Conservation (phyloP, 1,140 invertebrate species). For the Alviniconcha marisindica region DNA sequence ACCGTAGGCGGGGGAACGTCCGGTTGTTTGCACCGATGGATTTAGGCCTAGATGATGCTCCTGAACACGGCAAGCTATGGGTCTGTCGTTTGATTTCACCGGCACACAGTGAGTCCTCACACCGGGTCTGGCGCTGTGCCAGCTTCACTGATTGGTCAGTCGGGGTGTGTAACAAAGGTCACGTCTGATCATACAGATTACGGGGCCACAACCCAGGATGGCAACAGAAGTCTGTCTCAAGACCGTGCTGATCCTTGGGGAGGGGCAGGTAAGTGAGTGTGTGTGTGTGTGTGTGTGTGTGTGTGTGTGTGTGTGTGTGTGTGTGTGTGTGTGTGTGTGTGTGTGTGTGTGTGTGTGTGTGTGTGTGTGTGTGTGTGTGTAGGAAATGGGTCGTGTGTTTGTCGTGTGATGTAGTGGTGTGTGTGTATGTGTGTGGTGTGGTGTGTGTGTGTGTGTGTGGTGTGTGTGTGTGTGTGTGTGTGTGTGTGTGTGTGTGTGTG, state of each 20-base stretch:
- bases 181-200: conserved; percentile 25
- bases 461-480: not conserved
- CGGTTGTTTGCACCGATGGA: not conserved
- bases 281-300: conserved; percentile 7
- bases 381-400: too few relatives aligned
- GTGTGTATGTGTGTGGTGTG: not conserved
- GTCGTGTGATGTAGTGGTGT: conserved; percentile 12
- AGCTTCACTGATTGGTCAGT: too few relatives aligned
- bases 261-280: conserved; percentile 10
- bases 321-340: conserved; percentile 6
- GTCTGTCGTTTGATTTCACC: not conserved
- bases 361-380: conserved; percentile 4
- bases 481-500: not conserved
- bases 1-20: not conserved
- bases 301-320: conserved; percentile 15
- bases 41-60: not conserved
- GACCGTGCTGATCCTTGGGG: conserved; percentile 28
- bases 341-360: conserved; percentile 5
- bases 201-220: conserved; percentile 22
- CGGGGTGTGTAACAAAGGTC: too few relatives aligned
- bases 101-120: too few relatives aligned
- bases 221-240: not conserved
- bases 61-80: not conserved
- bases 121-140: too few relatives aligned
- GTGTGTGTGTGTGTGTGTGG: not conserved